Conservation (phyloP, 2,888 invertebrate genomes). For the Argyresthia goedartella region DNA sequence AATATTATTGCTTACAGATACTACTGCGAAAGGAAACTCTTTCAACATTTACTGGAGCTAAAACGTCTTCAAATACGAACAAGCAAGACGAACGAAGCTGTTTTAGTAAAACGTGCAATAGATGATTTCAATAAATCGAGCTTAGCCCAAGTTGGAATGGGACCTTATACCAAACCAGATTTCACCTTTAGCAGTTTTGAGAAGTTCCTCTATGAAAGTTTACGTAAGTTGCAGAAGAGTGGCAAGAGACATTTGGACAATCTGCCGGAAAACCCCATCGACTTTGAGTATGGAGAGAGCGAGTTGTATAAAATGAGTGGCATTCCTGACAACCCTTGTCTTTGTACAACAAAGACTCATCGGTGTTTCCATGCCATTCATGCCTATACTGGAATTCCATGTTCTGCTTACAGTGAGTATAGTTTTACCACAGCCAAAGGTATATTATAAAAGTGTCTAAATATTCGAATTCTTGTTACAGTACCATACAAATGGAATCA, state of each 20-base stretch:
- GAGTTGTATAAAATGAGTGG: slow-evolving; percentile 74
- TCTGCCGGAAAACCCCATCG: slow-evolving; percentile 67
- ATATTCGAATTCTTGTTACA: slow-evolving; percentile 38
- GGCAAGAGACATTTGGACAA: slow-evolving; percentile 75
- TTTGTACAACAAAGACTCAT: slow-evolving; percentile 90
- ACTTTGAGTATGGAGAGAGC: slow-evolving; percentile 62
- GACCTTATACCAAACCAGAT: slow-evolving; percentile 75
- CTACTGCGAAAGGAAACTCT: slow-evolving; percentile 91
- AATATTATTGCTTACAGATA: slow-evolving; percentile 70
- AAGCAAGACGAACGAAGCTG: slow-evolving; percentile 88
- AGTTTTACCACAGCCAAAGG: neutral
- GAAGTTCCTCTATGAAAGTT: slow-evolving; percentile 88
- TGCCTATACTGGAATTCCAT: slow-evolving; percentile 91
- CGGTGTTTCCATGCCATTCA: slow-evolving; percentile 92
- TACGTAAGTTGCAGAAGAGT: slow-evolving; percentile 81
- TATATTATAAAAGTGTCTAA: neutral
- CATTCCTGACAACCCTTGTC: slow-evolving; percentile 79
- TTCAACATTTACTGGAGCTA: slow-evolving; percentile 92
- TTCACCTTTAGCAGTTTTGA: slow-evolving; percentile 85
- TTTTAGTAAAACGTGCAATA: slow-evolving; percentile 88
- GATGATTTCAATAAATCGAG: slow-evolving; percentile 86
- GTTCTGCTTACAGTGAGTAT: slow-evolving; percentile 87
- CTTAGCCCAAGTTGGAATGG: slow-evolving; percentile 73
- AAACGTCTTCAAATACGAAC: slow-evolving; percentile 93
- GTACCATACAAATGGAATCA: slow-evolving; percentile 83